These are phyloP conservation scores for Drosophila ogumai DNA, from an alignment of 1,140 invertebrate genomes.

Conservation along the genomic window DNA sequence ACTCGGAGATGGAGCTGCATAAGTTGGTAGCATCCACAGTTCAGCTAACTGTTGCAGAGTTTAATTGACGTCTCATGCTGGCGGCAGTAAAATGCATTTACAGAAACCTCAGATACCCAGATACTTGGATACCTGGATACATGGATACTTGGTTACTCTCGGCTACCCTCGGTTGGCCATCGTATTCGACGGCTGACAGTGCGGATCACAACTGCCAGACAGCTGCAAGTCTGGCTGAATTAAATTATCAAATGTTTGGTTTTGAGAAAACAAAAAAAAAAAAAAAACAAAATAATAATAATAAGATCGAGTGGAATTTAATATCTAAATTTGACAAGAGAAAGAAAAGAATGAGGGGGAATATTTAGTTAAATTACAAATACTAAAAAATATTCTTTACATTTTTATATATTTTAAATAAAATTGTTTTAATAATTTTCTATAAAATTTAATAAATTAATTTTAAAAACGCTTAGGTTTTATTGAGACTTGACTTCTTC, in stretches of 20 bases:
- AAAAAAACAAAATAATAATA: too few relatives aligned
- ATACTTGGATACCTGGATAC: constrained; percentile 3
- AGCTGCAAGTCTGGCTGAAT: constrained; percentile 10
- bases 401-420: too few relatives aligned
- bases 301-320: not conserved
- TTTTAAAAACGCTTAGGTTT: too few relatives aligned
- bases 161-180: constrained; percentile 22
- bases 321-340: not conserved
- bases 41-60: constrained; percentile 47
- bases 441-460: too few relatives aligned
- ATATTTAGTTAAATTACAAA: too few relatives aligned
- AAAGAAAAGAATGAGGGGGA: not conserved
- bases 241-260: constrained; percentile 30
- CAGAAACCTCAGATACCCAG: constrained; percentile 40
- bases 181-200: constrained; percentile 31
- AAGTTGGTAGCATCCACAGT: constrained; percentile 49
- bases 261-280: not conserved
- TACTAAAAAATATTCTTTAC: too few relatives aligned
- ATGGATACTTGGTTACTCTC: constrained; percentile 17
- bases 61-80: constrained; percentile 55
- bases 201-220: constrained; percentile 26
- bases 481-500: too few relatives aligned
- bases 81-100: constrained; percentile 47
- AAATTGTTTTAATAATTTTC: too few relatives aligned
- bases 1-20: not conserved